Conservation (phyloP, 2,888 invertebrate genomes). For the Cenopis cana region DNA sequence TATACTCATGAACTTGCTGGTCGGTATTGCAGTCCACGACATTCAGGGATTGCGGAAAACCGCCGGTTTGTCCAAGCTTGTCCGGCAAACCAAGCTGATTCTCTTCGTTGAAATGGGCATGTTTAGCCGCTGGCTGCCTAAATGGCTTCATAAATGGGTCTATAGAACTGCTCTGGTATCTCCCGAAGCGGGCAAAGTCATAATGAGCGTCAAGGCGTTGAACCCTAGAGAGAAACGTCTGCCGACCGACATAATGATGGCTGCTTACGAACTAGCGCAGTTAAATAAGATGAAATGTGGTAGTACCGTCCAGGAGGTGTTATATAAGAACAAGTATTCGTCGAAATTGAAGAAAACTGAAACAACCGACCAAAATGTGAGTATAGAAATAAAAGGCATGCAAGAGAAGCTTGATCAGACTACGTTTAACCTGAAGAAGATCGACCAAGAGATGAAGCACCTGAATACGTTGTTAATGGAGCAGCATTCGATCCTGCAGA, state of each 20-base stretch:
- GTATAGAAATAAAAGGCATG: slow-evolving; percentile 85
- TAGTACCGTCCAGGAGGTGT: slow-evolving; percentile 86
- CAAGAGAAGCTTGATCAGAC: slow-evolving; percentile 89
- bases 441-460: slow-evolving; percentile 89
- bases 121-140: slow-evolving; percentile 91
- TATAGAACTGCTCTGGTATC: slow-evolving; percentile 92
- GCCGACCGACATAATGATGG: slow-evolving; percentile 91
- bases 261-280: slow-evolving; percentile 92
- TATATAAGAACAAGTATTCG: slow-evolving; percentile 85
- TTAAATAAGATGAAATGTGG: slow-evolving; percentile 88
- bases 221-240: slow-evolving; percentile 92
- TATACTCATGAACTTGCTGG: slow-evolving; percentile 93
- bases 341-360: slow-evolving; percentile 86
- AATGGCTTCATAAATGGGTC: slow-evolving; percentile 89
- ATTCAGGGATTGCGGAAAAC: slow-evolving; percentile 94
- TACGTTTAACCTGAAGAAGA: slow-evolving; percentile 88
- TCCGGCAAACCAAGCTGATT: slow-evolving; percentile 93
- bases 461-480: slow-evolving; percentile 82
- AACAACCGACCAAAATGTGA: slow-evolving; percentile 76
- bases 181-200: slow-evolving; percentile 92
- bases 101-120: slow-evolving; percentile 93
- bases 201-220: slow-evolving; percentile 92
- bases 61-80: slow-evolving; percentile 93
- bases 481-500: slow-evolving; percentile 73
- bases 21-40: slow-evolving; percentile 95